These are phyloP conservation scores for Procambarus virginalis DNA, from an alignment of 1,140 invertebrate species.

Conservation along the genomic window DNA sequence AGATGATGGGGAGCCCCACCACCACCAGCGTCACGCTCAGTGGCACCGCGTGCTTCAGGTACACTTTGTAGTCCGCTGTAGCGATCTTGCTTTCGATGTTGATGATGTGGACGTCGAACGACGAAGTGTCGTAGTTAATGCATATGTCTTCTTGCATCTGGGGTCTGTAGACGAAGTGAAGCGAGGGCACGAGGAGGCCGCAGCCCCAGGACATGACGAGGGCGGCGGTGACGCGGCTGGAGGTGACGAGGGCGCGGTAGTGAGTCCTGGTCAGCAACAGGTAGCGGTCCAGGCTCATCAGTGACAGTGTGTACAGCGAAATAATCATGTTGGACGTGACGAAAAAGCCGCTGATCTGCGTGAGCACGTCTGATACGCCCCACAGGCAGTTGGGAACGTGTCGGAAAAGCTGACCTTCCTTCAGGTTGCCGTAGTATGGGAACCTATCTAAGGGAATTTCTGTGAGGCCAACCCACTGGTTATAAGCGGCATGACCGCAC, in stretches of 20 bases:
- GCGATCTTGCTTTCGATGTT: conserved; percentile 69
- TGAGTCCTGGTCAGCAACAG: conserved; percentile 65
- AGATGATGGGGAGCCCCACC: conserved; percentile 52
- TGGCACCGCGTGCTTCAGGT: conserved; percentile 59
- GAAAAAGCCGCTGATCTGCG: conserved; percentile 67
- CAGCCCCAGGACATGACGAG: conserved; percentile 57
- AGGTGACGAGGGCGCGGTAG: conserved; percentile 61
- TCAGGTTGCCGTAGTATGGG: conserved; percentile 58
- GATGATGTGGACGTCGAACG: conserved; percentile 66
- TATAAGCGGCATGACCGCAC: conserved; percentile 66
- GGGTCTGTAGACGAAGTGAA: conserved; percentile 63
- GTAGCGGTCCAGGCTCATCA: conserved; percentile 67
- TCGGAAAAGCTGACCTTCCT: conserved; percentile 55
- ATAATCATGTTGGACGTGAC: conserved; percentile 58
- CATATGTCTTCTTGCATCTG: conserved; percentile 58
- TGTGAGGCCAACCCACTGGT: conserved; percentile 64
- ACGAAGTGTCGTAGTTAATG: conserved; percentile 68
- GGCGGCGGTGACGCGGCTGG: conserved; percentile 34
- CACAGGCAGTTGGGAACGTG: conserved; percentile 67
- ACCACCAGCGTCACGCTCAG: conserved; percentile 60
- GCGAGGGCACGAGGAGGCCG: conserved; percentile 52
- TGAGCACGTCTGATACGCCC: conserved; percentile 65
- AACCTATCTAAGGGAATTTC: conserved; percentile 61
- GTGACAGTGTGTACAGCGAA: conserved; percentile 62
- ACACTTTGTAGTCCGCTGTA: conserved; percentile 65